phyloP scores from a whole-genome alignment of 2,797 vertebrate genomes.

The Diceros bicornis region DNA sequence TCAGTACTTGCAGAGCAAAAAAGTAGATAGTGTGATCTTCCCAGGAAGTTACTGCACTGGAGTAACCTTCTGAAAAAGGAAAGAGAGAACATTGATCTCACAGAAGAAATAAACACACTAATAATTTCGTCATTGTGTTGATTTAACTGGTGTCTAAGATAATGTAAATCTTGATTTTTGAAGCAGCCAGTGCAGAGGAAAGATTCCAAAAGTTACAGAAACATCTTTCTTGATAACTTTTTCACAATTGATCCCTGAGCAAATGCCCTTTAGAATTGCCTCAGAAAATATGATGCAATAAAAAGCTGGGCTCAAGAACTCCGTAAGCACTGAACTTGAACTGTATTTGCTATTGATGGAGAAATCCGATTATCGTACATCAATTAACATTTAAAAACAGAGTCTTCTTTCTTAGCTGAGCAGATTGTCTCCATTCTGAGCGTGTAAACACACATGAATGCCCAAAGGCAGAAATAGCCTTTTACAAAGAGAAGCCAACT shows the following conservation, averaged over 20 bases:
- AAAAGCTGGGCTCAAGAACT: background rate
- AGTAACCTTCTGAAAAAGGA: background rate
- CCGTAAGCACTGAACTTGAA: background rate
- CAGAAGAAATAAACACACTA: background rate
- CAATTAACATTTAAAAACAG: conserved; percentile 36
- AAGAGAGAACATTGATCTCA: background rate
- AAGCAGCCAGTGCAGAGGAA: background rate
- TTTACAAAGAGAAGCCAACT: conserved; percentile 44
- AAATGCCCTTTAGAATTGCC: background rate
- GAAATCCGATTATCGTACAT: conserved; percentile 44
- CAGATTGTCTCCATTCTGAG: conserved; percentile 8
- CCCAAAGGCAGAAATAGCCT: conserved; percentile 16
- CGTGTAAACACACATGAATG: background rate
- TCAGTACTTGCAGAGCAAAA: background rate
- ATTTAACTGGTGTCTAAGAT: background rate
- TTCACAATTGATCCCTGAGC: background rate
- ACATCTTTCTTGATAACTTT: background rate
- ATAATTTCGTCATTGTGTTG: background rate
- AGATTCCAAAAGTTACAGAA: conserved; percentile 27
- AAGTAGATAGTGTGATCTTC: background rate
- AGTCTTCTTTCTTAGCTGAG: background rate
- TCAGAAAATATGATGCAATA: background rate
- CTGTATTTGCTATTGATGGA: conserved; percentile 27
- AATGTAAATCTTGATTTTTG: background rate
- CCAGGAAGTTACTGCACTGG: background rate